Evolutionary conservation across 1,140 invertebrate genomes (phyloP).

Genomic region (Aphelenchoides avenae): DNA sequence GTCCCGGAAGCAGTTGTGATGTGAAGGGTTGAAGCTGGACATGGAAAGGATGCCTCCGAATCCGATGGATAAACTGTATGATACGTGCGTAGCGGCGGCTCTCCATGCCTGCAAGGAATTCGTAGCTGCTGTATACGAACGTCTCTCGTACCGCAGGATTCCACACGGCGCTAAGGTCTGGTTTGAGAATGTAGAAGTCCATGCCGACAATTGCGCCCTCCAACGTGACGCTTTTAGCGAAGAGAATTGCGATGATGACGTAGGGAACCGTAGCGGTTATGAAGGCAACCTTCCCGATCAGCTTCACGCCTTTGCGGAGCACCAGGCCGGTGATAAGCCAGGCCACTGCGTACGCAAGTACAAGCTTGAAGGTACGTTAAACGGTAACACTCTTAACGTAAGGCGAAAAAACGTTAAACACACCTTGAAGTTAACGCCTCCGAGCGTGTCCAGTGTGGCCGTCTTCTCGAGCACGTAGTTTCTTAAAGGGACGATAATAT

Average conservation of each 20-base stretch:
- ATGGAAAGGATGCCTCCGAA: conserved; percentile 31
- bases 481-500: conserved; percentile 15
- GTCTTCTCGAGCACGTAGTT: conserved; percentile 40
- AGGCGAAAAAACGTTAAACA: no score
- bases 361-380: no score
- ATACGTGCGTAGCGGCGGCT: conserved; percentile 41
- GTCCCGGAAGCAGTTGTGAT: conserved; percentile 61
- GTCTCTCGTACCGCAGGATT: conserved; percentile 13
- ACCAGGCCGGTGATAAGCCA: conserved; percentile 38
- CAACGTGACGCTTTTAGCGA: conserved; percentile 31
- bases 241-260: conserved; percentile 36
- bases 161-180: conserved; percentile 27
- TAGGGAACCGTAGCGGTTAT: conserved; percentile 27
- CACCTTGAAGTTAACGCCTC: conserved; percentile 38
- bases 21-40: conserved; percentile 26
- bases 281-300: conserved; percentile 37
- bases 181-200: conserved; percentile 36
- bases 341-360: conserved; percentile 30
- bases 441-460: conserved; percentile 31
- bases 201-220: conserved; percentile 36
- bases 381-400: no score
- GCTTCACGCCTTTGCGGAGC: conserved; percentile 34
- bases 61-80: conserved; percentile 36
- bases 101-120: conserved; percentile 30
- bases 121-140: not conserved